These are phyloP conservation scores for Acromyrmex echinatior DNA, from an alignment of 1,140 invertebrate species.

Conservation along the genomic window DNA sequence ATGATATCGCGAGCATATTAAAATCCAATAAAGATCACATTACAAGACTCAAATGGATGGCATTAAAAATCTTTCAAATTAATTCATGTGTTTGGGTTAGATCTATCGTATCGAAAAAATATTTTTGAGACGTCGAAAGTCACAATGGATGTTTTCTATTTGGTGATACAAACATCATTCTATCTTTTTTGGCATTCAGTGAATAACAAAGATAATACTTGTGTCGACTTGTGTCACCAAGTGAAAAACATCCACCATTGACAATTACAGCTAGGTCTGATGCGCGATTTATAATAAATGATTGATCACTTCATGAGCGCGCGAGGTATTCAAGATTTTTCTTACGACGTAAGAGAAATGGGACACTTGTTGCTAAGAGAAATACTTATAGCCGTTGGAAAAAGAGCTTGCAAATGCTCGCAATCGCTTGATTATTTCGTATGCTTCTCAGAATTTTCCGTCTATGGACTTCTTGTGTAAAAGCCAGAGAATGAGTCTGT, in stretches of 20 bases:
- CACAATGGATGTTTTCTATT: no score
- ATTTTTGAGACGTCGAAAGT: background rate
- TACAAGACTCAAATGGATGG: background rate
- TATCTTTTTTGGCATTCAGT: no score
- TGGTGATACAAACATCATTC: no score
- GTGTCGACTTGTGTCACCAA: no score
- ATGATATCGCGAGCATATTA: background rate
- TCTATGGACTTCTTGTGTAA: background rate
- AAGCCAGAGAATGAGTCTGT: background rate
- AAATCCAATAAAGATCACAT: conserved; percentile 23
- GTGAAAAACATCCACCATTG: background rate
- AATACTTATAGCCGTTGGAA: conserved; percentile 20
- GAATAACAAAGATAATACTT: no score
- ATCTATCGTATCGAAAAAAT: background rate
- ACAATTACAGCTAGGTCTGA: background rate
- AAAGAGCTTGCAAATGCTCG: conserved; percentile 28
- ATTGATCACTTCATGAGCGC: conserved; percentile 28
- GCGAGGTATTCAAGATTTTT: conserved; percentile 50
- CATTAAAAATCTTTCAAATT: background rate
- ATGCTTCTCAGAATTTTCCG: background rate
- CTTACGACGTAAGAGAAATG: conserved; percentile 52
- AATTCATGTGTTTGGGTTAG: background rate
- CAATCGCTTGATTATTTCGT: conserved; percentile 40
- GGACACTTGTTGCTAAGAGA: conserved; percentile 71
- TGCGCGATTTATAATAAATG: background rate